Base-by-base conservation (phyloP, 2,113 vertebrate species). In the Melanerpes aurifrons region DNA sequence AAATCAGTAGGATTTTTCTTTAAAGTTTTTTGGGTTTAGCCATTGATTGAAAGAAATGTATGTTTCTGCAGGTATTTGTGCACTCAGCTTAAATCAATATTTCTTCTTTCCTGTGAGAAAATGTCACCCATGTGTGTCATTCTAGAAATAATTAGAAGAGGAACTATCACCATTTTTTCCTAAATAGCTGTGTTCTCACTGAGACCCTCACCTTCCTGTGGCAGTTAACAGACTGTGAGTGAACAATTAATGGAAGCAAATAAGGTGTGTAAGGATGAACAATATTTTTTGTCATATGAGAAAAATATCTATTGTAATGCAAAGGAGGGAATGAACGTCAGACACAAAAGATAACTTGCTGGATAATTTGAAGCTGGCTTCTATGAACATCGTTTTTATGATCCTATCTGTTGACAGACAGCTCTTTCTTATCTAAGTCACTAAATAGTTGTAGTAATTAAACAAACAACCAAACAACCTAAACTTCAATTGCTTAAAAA, bases 31-130 rank as follows among this genome's bases (percentile, higher is more conserved):
- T 66, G 3, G 8, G 14, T 82, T 75, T 87, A 61, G 47, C 20
- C 43, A 63, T 21, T 71, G 54, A 62, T 80, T 11, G 47, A 90
- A 35, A 75, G 32, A 82, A 70, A 50, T 61, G 28, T 67, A 74
- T 0, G 0, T 56, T 90, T 79, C 78, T 89, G 58, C 45, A 92
- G 37, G 31, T 79, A 74, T 86, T 70, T 48, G 45, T 59, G 40
- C 63, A 28, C 58, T 57, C 68, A 79, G 16, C 32, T 86, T 57
- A 87, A 86, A 89, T 66, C n/a, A 75, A 7, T 79, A 57, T 50
- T 61, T 79, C 32, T 74, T 83, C 45, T 58, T 79, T 70, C 64
- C 63, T 61, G 31, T 70, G 40, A 83, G 53, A 83, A 86, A 75
- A 79, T 19, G 24, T 64, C 57, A 25, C 62, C 37, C 24, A 19